phyloP scores from a whole-genome alignment of 2,888 invertebrate species.

The Helobdella robusta region DNA sequence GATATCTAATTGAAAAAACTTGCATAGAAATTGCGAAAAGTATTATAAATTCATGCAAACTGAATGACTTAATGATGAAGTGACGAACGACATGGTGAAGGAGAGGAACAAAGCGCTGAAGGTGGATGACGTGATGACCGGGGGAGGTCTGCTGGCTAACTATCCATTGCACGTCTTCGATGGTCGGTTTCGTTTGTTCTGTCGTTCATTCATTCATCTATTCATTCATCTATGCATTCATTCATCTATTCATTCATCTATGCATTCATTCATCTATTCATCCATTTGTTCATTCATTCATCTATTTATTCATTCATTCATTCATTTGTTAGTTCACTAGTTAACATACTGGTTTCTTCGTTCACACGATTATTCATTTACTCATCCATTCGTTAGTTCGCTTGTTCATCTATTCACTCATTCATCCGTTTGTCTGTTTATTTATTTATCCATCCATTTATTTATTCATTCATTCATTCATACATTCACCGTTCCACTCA shows the following conservation, averaged over 20 bases:
- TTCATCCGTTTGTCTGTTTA: too few relatives aligned
- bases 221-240: neutral
- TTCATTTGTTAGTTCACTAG: neutral
- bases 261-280: too few relatives aligned
- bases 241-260: too few relatives aligned
- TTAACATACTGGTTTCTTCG: neutral
- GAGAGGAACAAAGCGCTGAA: constrained; percentile 28
- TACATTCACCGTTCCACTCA: too few relatives aligned
- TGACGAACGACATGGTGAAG: constrained; percentile 30
- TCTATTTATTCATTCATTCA: neutral
- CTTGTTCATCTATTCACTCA: too few relatives aligned
- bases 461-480: too few relatives aligned
- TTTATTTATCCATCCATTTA: too few relatives aligned
- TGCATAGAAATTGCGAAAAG: too few relatives aligned
- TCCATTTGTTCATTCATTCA: neutral
- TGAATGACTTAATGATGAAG: neutral
- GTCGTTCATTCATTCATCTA: neutral
- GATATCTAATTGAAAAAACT: too few relatives aligned
- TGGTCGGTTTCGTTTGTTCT: constrained; percentile 38
- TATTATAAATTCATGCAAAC: too few relatives aligned
- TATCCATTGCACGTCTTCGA: constrained; percentile 44
- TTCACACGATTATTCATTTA: too few relatives aligned
- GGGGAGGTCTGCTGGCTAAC: constrained; percentile 43
- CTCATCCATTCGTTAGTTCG: too few relatives aligned
- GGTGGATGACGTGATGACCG: constrained; percentile 38